These are phyloP conservation scores for Phenganax marumi DNA, from an alignment of 92 coral and sea anemone species.

Conservation along the genomic window DNA sequence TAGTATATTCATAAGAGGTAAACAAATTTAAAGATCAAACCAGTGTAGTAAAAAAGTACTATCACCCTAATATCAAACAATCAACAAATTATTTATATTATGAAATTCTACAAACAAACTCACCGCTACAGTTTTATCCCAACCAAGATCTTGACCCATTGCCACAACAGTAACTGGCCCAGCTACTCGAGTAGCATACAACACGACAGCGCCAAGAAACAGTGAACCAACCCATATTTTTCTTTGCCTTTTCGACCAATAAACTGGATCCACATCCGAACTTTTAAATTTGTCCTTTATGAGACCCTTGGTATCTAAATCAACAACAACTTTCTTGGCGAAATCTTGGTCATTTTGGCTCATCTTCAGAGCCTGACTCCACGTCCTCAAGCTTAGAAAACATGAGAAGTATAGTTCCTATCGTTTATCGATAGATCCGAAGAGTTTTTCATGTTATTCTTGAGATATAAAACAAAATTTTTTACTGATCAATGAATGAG, in stretches of 20 bases:
- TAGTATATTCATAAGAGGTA: too few species aligned
- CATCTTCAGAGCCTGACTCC: not conserved
- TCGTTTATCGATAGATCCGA: too few species aligned
- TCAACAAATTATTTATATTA: not conserved
- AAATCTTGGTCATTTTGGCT: slow-evolving; percentile 1
- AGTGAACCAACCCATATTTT: slow-evolving; percentile 75
- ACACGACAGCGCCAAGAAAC: slow-evolving; percentile 79
- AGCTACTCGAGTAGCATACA: slow-evolving; percentile 82
- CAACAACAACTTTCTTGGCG: slow-evolving; percentile 3
- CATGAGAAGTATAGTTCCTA: too few species aligned
- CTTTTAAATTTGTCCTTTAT: slow-evolving; percentile 28
- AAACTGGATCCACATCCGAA: slow-evolving; percentile 34
- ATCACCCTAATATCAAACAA: not conserved
- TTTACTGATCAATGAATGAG: too few species aligned
- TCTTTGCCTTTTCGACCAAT: slow-evolving; percentile 78
- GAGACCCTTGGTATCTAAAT: slow-evolving; percentile 41
- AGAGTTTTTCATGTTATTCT: too few species aligned
- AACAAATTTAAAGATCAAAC: too few species aligned
- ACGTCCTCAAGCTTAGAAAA: not conserved
- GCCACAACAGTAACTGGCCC: slow-evolving; percentile 89
- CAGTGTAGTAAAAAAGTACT: too few species aligned
- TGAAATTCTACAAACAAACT: slow-evolving; percentile 27
- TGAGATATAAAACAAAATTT: too few species aligned
- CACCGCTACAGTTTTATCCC: slow-evolving; percentile 95
- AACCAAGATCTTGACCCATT: slow-evolving; percentile 79